Conservation (phyloP, 2,797 vertebrate genomes). For the Danionella dracula region DNA sequence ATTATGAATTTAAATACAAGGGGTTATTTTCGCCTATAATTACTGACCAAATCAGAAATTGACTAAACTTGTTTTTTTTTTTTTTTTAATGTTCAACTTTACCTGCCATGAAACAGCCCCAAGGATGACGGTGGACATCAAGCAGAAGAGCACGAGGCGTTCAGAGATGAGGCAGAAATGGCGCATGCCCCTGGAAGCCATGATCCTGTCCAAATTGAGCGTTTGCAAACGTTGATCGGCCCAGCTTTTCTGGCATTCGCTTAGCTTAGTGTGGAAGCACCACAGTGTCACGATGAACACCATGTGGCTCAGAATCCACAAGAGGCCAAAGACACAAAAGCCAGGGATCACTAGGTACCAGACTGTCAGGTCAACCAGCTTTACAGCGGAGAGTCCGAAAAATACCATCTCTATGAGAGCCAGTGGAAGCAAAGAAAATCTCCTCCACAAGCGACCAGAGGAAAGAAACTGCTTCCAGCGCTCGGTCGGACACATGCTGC, state of each 20-base stretch:
- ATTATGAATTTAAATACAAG: too few relatives aligned
- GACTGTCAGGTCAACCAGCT: slow-evolving; percentile 77
- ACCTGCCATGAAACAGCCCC: slow-evolving; percentile 97
- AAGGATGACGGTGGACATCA: slow-evolving; percentile 83
- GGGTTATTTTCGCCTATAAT: too few relatives aligned
- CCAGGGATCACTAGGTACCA: slow-evolving; percentile 99
- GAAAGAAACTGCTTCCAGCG: slow-evolving; percentile 90
- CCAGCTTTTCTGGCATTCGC: slow-evolving; percentile 87
- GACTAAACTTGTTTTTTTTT: too few relatives aligned
- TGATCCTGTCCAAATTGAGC: slow-evolving; percentile 86
- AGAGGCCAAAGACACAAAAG: slow-evolving; percentile 91
- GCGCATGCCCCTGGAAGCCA: slow-evolving; percentile 96
- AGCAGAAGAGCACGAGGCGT: slow-evolving; percentile 88
- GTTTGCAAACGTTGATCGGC: slow-evolving; percentile 74
- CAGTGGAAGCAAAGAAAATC: slow-evolving; percentile 82
- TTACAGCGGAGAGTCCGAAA: slow-evolving; percentile 77
- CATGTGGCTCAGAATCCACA: slow-evolving; percentile 92
- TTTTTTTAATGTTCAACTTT: slow-evolving; percentile 33
- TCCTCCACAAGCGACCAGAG: slow-evolving; percentile 80
- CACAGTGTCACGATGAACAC: slow-evolving; percentile 93
- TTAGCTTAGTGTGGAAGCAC: slow-evolving; percentile 96
- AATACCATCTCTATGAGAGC: slow-evolving; percentile 74
- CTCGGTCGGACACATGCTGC: slow-evolving; percentile 83
- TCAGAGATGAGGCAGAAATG: slow-evolving; percentile 98
- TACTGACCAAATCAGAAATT: too few relatives aligned